Base-by-base conservation (phyloP, 2,797 vertebrate genomes). In the Borostomias antarcticus region DNA sequence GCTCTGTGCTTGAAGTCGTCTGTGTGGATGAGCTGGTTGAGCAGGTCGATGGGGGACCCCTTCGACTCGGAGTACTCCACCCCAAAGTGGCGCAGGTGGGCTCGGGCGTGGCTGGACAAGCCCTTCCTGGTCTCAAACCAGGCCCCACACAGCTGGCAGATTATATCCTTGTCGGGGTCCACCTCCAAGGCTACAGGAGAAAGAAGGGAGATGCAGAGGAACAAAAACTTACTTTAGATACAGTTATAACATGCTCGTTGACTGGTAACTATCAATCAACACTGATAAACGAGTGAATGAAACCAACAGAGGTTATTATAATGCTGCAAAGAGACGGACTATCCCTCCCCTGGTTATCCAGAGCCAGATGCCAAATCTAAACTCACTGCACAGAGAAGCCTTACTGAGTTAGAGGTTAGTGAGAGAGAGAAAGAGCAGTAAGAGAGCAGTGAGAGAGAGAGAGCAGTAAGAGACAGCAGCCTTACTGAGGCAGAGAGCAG, bases 111-210 rank as follows among this genome's bases (percentile, higher is more conserved):
- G 86, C 96, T 97, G 69, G 96, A 96, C 37, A 97, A 86, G 75
- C 96, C 96, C 86, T 96, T 97, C 40, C 95, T 93, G 19, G 96
- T 97, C 90, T 97, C 96, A 73, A 97, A 97, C 95, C 96, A 97
- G 76, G 95, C 96, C 28, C 95, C 96, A 0, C 96, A 96, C 83
- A 96, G 90, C 91, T 95, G 94, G 77, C 95, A 96, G 70, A 95
- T 94, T 52, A 95, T 95, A 89, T 96, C 95, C 89, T 94, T 94
- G 88, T 85, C 91, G 80, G 93, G 88, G 75, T 95, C 95, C 79
- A 92, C 90, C 73, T 95, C 95, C 85, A 96, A 87, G 40, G 94
- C 94, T 95, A 90, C 82, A 57, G 29, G 2, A 11, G 26, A 23
- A 32, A n/a, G 56, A 7, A 53, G 10, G n/a, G 17, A 9, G 9